Conservation (phyloP, 2,113 vertebrate genomes). For the Hirundichthys speculiger region DNA sequence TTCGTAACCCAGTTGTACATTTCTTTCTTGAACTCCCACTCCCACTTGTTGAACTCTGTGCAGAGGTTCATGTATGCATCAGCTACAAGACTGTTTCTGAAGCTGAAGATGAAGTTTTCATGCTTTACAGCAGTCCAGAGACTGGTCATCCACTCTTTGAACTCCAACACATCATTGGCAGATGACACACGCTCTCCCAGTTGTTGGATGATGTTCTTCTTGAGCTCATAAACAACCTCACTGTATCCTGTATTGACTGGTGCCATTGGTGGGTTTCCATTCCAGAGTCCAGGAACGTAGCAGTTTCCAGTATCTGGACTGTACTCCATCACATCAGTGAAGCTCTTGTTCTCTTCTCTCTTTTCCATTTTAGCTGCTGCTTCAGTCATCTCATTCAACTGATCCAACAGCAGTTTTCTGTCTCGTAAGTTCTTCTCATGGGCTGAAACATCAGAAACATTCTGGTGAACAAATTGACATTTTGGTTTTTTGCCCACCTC, state of each 20-base stretch:
- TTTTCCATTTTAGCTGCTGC: slow-evolving; percentile 78
- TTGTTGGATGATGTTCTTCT: slow-evolving; percentile 58
- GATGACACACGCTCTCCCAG: slow-evolving; percentile 30
- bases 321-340: slow-evolving; percentile 77
- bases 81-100: slow-evolving; percentile 76
- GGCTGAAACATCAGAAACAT: slow-evolving; percentile 76
- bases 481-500: slow-evolving; percentile 78
- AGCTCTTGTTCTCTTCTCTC: slow-evolving; percentile 60
- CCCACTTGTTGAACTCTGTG: slow-evolving; percentile 68
- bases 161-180: slow-evolving; percentile 42
- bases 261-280: slow-evolving; percentile 77
- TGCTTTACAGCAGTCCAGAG: slow-evolving; percentile 76
- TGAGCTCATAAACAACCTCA: slow-evolving; percentile 69
- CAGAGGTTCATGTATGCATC: slow-evolving; percentile 72
- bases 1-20: slow-evolving; percentile 48
- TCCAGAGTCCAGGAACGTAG: slow-evolving; percentile 78
- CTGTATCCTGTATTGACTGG: slow-evolving; percentile 51
- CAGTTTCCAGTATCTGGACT: slow-evolving; percentile 64
- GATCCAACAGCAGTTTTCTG: slow-evolving; percentile 71
- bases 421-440: slow-evolving; percentile 77
- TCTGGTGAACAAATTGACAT: slow-evolving; percentile 85
- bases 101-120: slow-evolving; percentile 80
- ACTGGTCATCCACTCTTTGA: slow-evolving; percentile 66
- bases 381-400: slow-evolving; percentile 75
- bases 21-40: slow-evolving; percentile 67